These are phyloP conservation scores for Brenthis hecate DNA, from an alignment of 2,888 invertebrate genomes.

Conservation along the genomic window DNA sequence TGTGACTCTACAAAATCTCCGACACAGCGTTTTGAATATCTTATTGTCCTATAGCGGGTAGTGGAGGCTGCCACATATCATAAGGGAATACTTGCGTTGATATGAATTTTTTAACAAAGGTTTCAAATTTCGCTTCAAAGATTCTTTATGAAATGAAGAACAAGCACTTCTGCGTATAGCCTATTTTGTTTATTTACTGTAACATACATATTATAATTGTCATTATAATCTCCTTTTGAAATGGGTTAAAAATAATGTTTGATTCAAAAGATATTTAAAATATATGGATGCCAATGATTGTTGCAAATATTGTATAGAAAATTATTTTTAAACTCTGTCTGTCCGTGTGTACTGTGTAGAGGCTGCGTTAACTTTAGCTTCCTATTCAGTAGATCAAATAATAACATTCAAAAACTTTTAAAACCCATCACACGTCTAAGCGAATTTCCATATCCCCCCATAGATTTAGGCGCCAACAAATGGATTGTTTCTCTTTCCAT, in stretches of 20 bases:
- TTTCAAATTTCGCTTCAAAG: slow-evolving; percentile 2
- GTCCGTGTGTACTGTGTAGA: no score
- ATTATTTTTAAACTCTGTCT: no score
- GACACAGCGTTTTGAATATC: slow-evolving; percentile 69
- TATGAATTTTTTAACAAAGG: slow-evolving; percentile 62
- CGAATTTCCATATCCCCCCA: slow-evolving; percentile 67
- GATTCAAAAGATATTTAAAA: no score
- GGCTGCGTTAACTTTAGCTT: no score
- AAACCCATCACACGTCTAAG: slow-evolving; percentile 10
- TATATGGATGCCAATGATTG: no score
- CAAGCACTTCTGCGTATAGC: no score
- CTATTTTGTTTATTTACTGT: no score
- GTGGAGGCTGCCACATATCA: slow-evolving; percentile 42
- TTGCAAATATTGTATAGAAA: no score
- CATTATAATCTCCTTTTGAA: no score
- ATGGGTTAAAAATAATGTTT: no score
- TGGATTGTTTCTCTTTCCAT: slow-evolving; percentile 68
- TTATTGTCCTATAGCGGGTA: slow-evolving; percentile 65
- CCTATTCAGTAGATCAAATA: not conserved
- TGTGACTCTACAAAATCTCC: slow-evolving; percentile 60
- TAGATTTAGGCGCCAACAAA: slow-evolving; percentile 71
- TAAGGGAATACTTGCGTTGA: slow-evolving; percentile 57
- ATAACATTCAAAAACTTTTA: not conserved
- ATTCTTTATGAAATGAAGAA: not conserved
- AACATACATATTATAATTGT: no score